Evolutionary conservation across 1,140 invertebrate genomes (phyloP).

Genomic region (Neocloeon triangulifer): DNA sequence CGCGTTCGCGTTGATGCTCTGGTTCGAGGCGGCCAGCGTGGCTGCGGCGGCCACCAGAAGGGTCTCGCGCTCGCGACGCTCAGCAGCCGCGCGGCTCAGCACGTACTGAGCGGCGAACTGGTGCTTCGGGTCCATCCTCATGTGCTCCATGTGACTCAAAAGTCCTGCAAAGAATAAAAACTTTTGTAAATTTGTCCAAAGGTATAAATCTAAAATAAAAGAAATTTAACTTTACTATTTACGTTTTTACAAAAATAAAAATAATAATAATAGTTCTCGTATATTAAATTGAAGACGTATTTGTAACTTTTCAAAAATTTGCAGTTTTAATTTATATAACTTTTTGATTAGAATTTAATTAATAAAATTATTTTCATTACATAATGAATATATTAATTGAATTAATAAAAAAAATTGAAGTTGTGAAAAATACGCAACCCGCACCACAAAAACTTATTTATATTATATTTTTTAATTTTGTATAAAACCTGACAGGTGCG

Average conservation of each 20-base stretch:
- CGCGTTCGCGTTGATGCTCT: slow-evolving; percentile 5
- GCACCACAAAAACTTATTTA: too few relatives aligned
- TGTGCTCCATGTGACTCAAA: slow-evolving; percentile 83
- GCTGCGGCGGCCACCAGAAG: slow-evolving; percentile 43
- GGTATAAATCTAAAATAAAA: slow-evolving; percentile 8
- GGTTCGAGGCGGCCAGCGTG: slow-evolving; percentile 23
- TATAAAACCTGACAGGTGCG: too few relatives aligned
- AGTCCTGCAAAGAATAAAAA: slow-evolving; percentile 35
- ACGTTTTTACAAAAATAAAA: too few relatives aligned
- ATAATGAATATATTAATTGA: too few relatives aligned
- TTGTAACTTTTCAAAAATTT: not conserved
- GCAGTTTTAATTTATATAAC: too few relatives aligned
- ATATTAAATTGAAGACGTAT: not conserved
- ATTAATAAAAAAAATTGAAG: too few relatives aligned
- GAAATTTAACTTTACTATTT: slow-evolving; percentile 3
- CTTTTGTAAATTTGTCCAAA: slow-evolving; percentile 7
- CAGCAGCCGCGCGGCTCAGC: slow-evolving; percentile 68
- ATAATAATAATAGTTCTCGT: not conserved
- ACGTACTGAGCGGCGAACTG: slow-evolving; percentile 88
- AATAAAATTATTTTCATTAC: too few relatives aligned
- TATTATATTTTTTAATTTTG: too few relatives aligned
- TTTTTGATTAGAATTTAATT: too few relatives aligned
- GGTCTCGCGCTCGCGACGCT: slow-evolving; percentile 59
- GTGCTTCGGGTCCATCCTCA: slow-evolving; percentile 91
- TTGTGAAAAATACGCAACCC: too few relatives aligned